Base-by-base conservation (phyloP, 1,140 invertebrate genomes). In the Zelostemma sp. region DNA sequence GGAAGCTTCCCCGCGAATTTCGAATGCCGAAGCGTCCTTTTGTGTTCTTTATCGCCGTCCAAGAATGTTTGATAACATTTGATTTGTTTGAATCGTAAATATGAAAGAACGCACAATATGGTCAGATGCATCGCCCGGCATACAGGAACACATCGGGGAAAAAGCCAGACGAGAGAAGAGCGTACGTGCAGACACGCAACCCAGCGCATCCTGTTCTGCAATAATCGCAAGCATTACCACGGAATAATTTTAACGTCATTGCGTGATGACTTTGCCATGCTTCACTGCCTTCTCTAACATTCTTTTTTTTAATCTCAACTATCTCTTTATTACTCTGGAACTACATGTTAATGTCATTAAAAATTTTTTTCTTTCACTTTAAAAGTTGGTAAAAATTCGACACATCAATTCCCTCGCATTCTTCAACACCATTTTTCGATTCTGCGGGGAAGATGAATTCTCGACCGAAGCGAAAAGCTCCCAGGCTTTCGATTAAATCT, bases 61-160 rank as follows among this genome's bases (percentile, higher is more conserved):
- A 65, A 81, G 83, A 84, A 84, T 85, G 80, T 80, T 85, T 85
- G 84, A 85, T 86, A 85, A 86, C 75, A 66, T 85, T 86, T 85
- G 83, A 86, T 84, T 86, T 85, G 83, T 86, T 84, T 85, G 80
- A 85, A 82, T 84, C 84, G 77, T 85, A 85, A 85, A 85, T 84
- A 84, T 78, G 65, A 77, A 68, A 55, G 73, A 69, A 56, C 67
- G 57, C 73, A 76, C 76, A 82, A 83, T 81, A 83, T 82, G 74
- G 71, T 49, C 54, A 51, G 33, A 41, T 47, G 54, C 48, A 47
- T 25, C 55, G 55, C 19, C 31, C 60, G 45, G 54, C 68, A 73
- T n/a, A 61, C 53, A 56, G 58, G 61, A 55, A 47, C 55, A 53
- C 43, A 48, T 54, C 50, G 49, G 62, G 60, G 43, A 62, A 69